Conservation (phyloP, 2,888 invertebrate genomes). For the Hermaeophaga mercurialis region DNA sequence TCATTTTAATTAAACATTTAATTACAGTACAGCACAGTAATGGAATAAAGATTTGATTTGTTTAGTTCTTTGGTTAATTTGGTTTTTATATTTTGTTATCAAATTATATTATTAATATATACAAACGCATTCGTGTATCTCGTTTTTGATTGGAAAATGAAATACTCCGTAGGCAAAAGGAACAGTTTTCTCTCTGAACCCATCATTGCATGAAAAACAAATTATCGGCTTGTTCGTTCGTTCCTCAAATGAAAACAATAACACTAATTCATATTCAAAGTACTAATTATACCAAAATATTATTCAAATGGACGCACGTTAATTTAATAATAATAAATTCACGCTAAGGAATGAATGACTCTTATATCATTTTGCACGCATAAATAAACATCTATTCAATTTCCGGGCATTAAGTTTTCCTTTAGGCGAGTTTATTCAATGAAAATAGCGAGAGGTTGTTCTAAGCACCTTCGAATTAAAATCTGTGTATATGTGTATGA, state of each 20-base stretch:
- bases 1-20: too few species aligned
- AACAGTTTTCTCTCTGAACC: too few species aligned
- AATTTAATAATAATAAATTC: slow-evolving; percentile 8
- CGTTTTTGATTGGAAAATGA: too few species aligned
- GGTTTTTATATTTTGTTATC: too few species aligned
- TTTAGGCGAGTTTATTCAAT: slow-evolving; percentile 2
- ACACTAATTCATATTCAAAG: slow-evolving; percentile 4
- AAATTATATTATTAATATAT: too few species aligned
- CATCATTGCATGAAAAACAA: too few species aligned
- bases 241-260: neutral
- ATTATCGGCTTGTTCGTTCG: neutral
- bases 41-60: too few species aligned
- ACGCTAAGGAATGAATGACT: neutral
- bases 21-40: too few species aligned
- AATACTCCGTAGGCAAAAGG: too few species aligned
- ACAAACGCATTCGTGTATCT: too few species aligned
- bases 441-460: neutral
- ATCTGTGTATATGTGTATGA: slow-evolving; percentile 29
- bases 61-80: too few species aligned
- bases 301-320: neutral
- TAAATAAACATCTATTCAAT: slow-evolving; percentile 7
- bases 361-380: slow-evolving; percentile 12
- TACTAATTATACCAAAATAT: slow-evolving; percentile 3
- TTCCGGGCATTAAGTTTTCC: slow-evolving; percentile 12
- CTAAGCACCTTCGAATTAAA: slow-evolving; percentile 11